Evolutionary conservation across 2,113 vertebrate genomes (phyloP).

Genomic region (Pionites leucogaster): DNA sequence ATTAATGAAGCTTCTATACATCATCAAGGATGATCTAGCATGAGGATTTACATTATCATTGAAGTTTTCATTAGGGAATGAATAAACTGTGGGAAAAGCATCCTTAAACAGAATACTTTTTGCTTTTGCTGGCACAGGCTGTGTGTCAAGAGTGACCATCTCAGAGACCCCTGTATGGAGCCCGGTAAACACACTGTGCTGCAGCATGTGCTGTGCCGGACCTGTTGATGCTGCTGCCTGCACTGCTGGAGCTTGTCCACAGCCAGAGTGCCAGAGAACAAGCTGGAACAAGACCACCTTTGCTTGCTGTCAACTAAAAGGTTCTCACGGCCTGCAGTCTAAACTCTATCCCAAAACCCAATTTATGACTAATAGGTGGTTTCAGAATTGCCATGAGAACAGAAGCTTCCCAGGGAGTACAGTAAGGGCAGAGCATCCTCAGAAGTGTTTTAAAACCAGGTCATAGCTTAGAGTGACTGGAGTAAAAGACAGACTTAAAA

Average conservation of each 20-base stretch:
- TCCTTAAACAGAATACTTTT: neutral
- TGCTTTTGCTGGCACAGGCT: neutral
- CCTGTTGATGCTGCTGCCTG: neutral
- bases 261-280: neutral
- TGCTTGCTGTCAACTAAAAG: neutral
- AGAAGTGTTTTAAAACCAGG: neutral
- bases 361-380: neutral
- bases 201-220: neutral
- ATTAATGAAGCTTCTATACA: neutral
- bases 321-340: neutral
- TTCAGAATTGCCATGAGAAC: neutral
- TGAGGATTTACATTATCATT: neutral
- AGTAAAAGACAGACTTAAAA: neutral
- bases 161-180: neutral
- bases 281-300: neutral
- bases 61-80: neutral
- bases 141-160: neutral
- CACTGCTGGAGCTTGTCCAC: neutral
- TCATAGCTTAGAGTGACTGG: neutral
- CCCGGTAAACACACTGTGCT: fast-evolving
- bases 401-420: neutral
- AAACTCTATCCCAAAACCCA: neutral
- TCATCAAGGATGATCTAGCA: neutral
- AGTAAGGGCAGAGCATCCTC: neutral
- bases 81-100: neutral